Base-by-base conservation (phyloP, 2,888 invertebrate species). In the Phlogophora meticulosa region DNA sequence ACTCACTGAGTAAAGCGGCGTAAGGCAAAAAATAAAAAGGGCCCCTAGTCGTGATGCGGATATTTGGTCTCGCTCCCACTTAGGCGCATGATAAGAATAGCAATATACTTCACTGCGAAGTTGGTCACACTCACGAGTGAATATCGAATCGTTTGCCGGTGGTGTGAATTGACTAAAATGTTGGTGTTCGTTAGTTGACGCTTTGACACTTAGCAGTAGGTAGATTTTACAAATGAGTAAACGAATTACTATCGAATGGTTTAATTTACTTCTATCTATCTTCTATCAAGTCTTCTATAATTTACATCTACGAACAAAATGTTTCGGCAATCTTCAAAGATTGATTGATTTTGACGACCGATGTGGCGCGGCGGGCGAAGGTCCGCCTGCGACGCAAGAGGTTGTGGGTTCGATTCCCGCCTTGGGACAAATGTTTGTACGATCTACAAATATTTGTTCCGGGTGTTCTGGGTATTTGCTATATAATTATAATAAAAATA, bases 1-100 rank as follows among this genome's bases (percentile, higher is more conserved):
- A 88, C 88, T 90, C 88, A 92, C 92, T 91, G 90, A 91, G 89
- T 88, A 87, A 88, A 88, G 87, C 84, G 84, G 81, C 86, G 86
- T 84, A 85, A 74, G 83, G 86, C 81, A 86, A 86, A 88, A 89
- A 87, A 82, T 86, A 87, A 88, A 88, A 89, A 86, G 86, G n/a
- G 83, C 85, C 86, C 86, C 85, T 83, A 84, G 73, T 82, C 83
- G 84, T 83, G 86, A 80, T 90, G 90, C 90, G 85, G 89, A 81
- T 85, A 72, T 79, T 83, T 78, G 68, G 68, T 91, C 91, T 84
- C 88, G 66, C 83, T 92, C 86, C 61, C 76, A 61, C 81, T 53
- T 42, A 40, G 42, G 76, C 72, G 72, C 63, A 67, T 63, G 52
- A 76, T 72, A 73, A 62, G 56, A 78, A 82, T 59, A 81, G 75